Base-by-base conservation (phyloP, 2,888 invertebrate genomes). In the Limnephilus rhombicus region DNA sequence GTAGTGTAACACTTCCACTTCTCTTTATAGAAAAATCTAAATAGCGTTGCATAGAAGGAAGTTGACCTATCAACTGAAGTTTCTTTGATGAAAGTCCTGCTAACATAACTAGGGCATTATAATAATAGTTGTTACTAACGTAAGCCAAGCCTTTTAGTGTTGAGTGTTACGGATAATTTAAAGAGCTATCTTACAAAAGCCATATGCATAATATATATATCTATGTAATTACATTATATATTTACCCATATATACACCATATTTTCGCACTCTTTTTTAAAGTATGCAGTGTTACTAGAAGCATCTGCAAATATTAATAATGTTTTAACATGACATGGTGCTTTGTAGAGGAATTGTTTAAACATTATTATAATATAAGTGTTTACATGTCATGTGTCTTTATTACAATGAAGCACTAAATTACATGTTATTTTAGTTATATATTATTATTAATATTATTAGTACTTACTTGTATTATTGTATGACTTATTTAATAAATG, bases 121-220 rank as follows among this genome's bases (percentile, higher is more conserved):
- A 49, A 49, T 49, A 41, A 85, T 89, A 81, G 68, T 89, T 81
- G 81, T 89, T 80, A 41, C 29, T 80, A 53, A 53, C 24, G 15
- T 89, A 89, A 89, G 81, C 80, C 89, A 68, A 80, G 89, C 89
- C 89, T 89, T 89, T 89, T 89, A 89, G 89, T 41, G 85, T 85
- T 85, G 41, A 85, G n/a, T 85, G 45, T 85, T 37, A 85, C 45
- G 37, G 85, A 85, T 85, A 80, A 89, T 89, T 80, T 37, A 41
- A 41, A 89, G 89, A 80, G 49, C 45, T 87, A 87, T 37, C 37
- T 34, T 88, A 31, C 29, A 34, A 68, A 88, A 49, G 88, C 68
- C 88, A 88, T 88, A 31, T 88, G 88, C 88, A 88, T 88, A 88
- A 49, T 88, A 82, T 82, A 31, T 31, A 82, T 82, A 31, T 81